phyloP scores from a whole-genome alignment of 2,113 vertebrate species.

The Cyanoderma ruficeps region DNA sequence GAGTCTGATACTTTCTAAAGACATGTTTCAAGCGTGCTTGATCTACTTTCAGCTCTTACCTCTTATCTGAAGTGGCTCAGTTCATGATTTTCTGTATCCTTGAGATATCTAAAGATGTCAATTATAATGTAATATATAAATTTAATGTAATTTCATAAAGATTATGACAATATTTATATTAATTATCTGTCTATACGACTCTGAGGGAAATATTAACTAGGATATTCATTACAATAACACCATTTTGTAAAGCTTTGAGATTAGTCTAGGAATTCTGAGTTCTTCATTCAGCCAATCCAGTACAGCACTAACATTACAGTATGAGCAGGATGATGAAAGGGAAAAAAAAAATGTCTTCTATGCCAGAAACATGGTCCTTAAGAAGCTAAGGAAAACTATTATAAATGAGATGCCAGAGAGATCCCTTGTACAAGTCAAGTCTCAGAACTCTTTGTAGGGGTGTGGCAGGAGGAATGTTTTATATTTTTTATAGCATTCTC shows the following conservation, averaged over 20 bases:
- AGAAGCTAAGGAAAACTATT: background rate
- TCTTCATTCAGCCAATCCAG: accelerated
- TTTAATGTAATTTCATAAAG: background rate
- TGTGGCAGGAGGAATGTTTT: background rate
- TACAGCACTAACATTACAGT: background rate
- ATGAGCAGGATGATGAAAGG: background rate
- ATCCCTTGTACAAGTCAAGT: background rate
- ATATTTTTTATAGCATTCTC: background rate
- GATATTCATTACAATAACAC: background rate
- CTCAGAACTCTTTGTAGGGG: background rate
- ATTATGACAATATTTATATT: background rate
- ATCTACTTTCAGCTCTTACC: background rate
- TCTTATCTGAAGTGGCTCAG: background rate
- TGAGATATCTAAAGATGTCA: background rate
- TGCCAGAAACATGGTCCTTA: background rate
- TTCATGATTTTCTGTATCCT: background rate
- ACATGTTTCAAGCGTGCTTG: background rate
- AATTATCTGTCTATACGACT: background rate
- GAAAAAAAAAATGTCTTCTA: background rate
- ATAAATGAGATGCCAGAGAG: background rate
- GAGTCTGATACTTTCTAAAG: background rate
- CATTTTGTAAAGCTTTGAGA: background rate
- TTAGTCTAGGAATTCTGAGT: background rate
- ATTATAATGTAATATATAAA: background rate
- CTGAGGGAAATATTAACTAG: background rate